These are phyloP conservation scores for Scaptomyza polygonia DNA, from an alignment of 2,888 invertebrate species.

Conservation along the genomic window DNA sequence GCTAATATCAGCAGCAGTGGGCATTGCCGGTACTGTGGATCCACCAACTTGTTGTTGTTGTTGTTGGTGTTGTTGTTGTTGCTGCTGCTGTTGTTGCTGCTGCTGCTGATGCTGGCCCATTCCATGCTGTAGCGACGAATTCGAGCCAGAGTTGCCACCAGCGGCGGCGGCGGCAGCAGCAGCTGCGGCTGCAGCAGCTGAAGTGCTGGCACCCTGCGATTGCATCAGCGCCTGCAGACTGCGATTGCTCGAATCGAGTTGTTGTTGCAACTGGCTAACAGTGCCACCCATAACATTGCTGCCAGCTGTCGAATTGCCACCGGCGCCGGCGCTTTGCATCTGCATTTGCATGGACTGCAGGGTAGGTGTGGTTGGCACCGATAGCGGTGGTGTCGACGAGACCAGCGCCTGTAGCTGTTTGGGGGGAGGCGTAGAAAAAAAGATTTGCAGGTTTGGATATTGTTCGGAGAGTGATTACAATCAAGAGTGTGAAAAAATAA, in stretches of 20 bases:
- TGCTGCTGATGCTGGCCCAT: constrained; percentile 68
- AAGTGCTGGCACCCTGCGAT: constrained; percentile 78
- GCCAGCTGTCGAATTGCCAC: constrained; percentile 43
- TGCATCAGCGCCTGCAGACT: constrained; percentile 83
- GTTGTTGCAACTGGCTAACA: constrained; percentile 67
- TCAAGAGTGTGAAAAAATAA: constrained; percentile 2
- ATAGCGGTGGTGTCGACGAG: constrained; percentile 83
- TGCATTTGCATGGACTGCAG: constrained; percentile 84
- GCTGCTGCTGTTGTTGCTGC: constrained; percentile 64
- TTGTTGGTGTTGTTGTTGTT: constrained; percentile 70
- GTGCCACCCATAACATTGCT: constrained; percentile 46
- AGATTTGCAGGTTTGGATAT: constrained; percentile 8
- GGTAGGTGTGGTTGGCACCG: constrained; percentile 83
- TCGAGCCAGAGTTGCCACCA: constrained; percentile 28
- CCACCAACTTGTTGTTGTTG: constrained; percentile 60
- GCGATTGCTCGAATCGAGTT: constrained; percentile 76
- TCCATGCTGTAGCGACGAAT: constrained; percentile 53
- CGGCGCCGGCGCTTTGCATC: constrained; percentile 77
- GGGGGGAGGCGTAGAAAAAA: constrained; percentile 20
- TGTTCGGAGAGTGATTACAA: constrained; percentile 5
- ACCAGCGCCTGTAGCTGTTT: constrained; percentile 84
- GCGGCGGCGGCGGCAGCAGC: constrained; percentile 69
- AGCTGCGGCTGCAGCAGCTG: constrained; percentile 81
- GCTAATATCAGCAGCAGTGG: constrained; percentile 84
- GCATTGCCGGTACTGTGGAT: constrained; percentile 81